Base-by-base conservation (phyloP, 2,797 vertebrate species). In the Hemitrygon akajei region DNA sequence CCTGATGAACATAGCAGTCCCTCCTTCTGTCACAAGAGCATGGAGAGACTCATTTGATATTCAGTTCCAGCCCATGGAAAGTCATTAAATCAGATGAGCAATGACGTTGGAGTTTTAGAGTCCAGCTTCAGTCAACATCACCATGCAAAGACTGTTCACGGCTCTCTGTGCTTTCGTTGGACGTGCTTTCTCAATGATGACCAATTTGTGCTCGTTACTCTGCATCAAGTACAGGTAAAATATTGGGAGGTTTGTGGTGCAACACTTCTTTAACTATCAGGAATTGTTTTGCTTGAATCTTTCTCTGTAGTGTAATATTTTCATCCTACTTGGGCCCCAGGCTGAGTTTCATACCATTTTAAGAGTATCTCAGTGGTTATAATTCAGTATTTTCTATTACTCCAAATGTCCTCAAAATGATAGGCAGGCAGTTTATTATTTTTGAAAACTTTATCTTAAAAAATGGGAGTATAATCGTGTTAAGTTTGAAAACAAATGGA, bases 171-270 rank as follows among this genome's bases (percentile, higher is more conserved):
- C 94, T 96, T 95, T 95, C 94, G 96, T 95, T 95, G 95, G 96
- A 95, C 95, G 95, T 95, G 96, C 96, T 95, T 96, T 96, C 96
- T 96, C 96, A 96, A 96, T 96, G 97, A 99, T 99, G 99, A 98
- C 97, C 96, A 97, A 97, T 96, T 96, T 98, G 96, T 99, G 98
- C 96, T 99, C 98, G 94, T 96, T 99, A 95, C 97, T 99, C 97
- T 99, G 98, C 98, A 95, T 98, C 96, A 98, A 98, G 96, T 99
- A 98, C 98, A 99, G 98, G 98, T 99, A 99, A 97, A 96, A 95
- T 93, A 69, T 69, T 66, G 86, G 20, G n/a, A 69, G 40, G 82
- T 56, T 84, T 71, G 34, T 71, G 80, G n/a, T 94, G 40, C 93
- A 60, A 94, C 73, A 30, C 63, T 40, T 47, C 84, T 73, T 94